Conservation (phyloP, 1,140 invertebrate species). For the Dreissena rostriformis region DNA sequence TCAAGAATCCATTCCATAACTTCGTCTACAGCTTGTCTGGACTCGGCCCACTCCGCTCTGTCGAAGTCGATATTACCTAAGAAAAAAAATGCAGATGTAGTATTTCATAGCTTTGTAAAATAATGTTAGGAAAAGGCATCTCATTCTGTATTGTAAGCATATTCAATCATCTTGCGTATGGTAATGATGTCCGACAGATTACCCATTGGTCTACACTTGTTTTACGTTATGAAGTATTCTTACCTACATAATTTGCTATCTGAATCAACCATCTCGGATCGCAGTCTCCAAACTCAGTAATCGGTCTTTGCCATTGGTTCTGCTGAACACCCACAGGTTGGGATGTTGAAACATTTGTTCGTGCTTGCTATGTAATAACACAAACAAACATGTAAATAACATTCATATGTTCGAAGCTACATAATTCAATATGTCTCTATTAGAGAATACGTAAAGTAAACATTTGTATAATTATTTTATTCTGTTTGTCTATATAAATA, state of each 20-base stretch:
- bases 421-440: too few species aligned
- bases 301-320: not conserved
- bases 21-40: conserved; percentile 14
- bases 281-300: not conserved
- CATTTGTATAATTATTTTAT: too few species aligned
- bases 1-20: conserved; percentile 15
- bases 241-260: not conserved
- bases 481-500: too few species aligned
- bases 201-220: not conserved
- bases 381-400: too few species aligned
- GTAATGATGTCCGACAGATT: not conserved
- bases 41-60: conserved; percentile 6
- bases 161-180: not conserved
- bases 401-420: too few species aligned
- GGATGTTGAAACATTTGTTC: too few species aligned
- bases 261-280: not conserved
- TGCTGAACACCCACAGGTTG: not conserved
- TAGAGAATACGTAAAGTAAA: too few species aligned
- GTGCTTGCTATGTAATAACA: too few species aligned
- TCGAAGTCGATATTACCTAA: conserved; percentile 34
- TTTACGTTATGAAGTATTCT: not conserved
- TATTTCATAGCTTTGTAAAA: not conserved
- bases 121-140: not conserved
- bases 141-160: not conserved
- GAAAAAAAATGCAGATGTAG: not conserved